Evolutionary conservation across 2,888 invertebrate species (phyloP).

Genomic region (Apeira syringaria): DNA sequence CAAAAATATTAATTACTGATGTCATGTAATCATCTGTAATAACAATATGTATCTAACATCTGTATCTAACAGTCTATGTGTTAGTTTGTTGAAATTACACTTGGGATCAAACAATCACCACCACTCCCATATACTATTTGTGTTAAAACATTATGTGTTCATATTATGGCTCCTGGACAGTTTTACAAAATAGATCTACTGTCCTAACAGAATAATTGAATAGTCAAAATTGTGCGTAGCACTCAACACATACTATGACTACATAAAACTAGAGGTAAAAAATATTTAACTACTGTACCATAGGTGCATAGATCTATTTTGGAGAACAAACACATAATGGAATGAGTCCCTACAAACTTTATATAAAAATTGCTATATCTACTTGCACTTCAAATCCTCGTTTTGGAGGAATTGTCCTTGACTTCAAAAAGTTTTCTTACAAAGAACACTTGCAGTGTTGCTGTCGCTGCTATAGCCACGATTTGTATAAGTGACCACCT

Average conservation of each 20-base stretch:
- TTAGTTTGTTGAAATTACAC: too few species aligned
- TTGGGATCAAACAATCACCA: too few species aligned
- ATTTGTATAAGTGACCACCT: conserved; percentile 95
- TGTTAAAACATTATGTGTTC: too few species aligned
- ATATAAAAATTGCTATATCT: not conserved
- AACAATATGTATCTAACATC: too few species aligned
- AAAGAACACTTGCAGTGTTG: conserved; percentile 92
- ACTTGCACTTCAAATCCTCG: conserved; percentile 71
- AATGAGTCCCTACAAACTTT: not conserved
- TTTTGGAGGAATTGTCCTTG: conserved; percentile 85
- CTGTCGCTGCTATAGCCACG: conserved; percentile 90
- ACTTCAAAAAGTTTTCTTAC: conserved; percentile 94
- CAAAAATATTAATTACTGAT: too few species aligned
- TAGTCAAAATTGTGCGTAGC: too few species aligned
- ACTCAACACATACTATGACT: too few species aligned
- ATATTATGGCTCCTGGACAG: conserved; percentile 1
- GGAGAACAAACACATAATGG: conserved; percentile 1
- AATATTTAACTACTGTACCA: too few species aligned
- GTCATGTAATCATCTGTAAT: too few species aligned
- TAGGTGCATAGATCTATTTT: conserved; percentile 1
- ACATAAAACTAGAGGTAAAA: too few species aligned
- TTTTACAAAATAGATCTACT: conserved; percentile 7
- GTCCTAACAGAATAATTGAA: not conserved
- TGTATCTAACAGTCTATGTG: too few species aligned
- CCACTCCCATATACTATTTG: too few species aligned